Percentiles rank a stretch among this genome's conserved stretches.
These are phyloP conservation scores for Rotaria magnacalcarata DNA, from an alignment of 2,888 invertebrate species.

Conservation along the genomic window DNA sequence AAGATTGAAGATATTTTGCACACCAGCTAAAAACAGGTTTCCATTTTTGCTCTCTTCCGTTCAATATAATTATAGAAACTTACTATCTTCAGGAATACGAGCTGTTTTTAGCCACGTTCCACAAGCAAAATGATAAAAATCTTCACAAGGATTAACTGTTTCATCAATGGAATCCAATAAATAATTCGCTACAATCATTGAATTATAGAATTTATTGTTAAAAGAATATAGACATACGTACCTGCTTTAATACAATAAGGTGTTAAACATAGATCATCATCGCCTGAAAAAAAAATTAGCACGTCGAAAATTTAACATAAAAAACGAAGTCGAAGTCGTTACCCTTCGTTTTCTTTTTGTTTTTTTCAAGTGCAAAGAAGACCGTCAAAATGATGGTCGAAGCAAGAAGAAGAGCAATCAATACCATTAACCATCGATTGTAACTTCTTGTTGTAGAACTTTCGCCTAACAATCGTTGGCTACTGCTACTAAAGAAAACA, in stretches of 20 bases:
- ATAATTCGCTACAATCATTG: not conserved
- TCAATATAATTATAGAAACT: not conserved
- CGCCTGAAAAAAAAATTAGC: not conserved
- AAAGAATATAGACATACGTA: not conserved
- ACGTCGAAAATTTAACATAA: not conserved
- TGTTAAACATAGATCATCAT: conserved; percentile 18
- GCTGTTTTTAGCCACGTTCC: conserved; percentile 40
- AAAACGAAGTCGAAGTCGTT: not conserved
- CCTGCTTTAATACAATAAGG: conserved; percentile 36
- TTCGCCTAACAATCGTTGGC: no score
- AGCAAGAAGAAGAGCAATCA: not conserved
- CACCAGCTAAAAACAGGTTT: not conserved
- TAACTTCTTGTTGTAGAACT: not conserved
- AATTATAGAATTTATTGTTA: not conserved
- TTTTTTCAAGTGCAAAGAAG: not conserved
- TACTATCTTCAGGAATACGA: conserved; percentile 43
- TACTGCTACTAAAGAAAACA: no score
- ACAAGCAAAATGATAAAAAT: conserved; percentile 45
- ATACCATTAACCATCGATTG: not conserved
- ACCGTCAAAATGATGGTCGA: not conserved
- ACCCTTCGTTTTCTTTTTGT: not conserved
- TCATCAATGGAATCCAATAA: conserved; percentile 19
- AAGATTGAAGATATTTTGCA: not conserved
- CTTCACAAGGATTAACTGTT: conserved; percentile 38
- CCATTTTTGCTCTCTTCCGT: not conserved